Evolutionary conservation across 2,888 invertebrate species (phyloP).

Genomic region (Agrochola lota): DNA sequence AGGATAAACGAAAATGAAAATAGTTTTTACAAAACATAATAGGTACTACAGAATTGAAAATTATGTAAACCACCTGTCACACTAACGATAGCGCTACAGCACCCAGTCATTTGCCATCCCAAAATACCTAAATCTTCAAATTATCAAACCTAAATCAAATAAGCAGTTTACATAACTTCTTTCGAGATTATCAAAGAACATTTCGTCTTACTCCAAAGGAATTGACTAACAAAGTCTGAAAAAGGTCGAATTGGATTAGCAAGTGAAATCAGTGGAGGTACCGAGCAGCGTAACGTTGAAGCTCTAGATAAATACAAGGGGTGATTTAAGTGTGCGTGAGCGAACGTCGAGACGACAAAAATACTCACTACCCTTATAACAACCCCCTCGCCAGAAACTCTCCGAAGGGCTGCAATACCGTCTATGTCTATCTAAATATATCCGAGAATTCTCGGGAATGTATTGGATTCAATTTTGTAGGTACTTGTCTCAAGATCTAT

Average conservation of each 20-base stretch:
- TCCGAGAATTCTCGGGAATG: constrained; percentile 56
- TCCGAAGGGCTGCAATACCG: constrained; percentile 57
- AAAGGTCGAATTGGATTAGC: constrained; percentile 66
- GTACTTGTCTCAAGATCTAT: constrained; percentile 1
- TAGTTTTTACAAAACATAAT: not conserved
- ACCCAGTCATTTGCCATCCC: not conserved
- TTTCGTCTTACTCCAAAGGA: constrained; percentile 49
- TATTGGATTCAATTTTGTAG: constrained; percentile 52
- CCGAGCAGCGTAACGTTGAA: constrained; percentile 52
- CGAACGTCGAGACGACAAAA: constrained; percentile 68
- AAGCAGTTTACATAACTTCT: constrained; percentile 48
- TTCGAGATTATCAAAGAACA: constrained; percentile 48
- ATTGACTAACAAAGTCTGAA: constrained; percentile 60
- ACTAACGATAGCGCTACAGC: too few relatives aligned
- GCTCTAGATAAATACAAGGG: constrained; percentile 63
- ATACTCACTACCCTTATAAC: constrained; percentile 61
- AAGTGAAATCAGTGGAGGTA: constrained; percentile 67
- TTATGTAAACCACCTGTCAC: not conserved
- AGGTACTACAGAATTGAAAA: not conserved
- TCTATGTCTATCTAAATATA: constrained; percentile 66
- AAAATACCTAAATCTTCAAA: constrained; percentile 8
- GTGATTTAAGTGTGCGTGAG: constrained; percentile 55
- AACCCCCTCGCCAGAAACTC: constrained; percentile 45
- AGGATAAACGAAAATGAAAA: too few relatives aligned
- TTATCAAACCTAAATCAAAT: constrained; percentile 44